Base-by-base conservation (phyloP, 2,113 vertebrate genomes). In the Vulpes vulpes region DNA sequence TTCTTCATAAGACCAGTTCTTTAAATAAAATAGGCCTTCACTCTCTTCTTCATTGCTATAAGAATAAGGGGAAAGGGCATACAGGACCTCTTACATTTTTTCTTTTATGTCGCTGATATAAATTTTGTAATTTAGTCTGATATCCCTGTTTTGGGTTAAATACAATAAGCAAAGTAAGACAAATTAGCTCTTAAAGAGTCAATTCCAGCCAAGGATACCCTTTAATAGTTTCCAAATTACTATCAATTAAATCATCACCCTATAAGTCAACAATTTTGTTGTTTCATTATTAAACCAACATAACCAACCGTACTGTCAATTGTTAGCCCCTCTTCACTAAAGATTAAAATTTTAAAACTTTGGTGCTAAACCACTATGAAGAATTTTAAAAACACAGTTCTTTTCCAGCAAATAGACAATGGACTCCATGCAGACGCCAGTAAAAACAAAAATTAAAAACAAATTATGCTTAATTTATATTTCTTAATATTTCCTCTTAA, bases 401-500 rank as follows among this genome's bases (percentile, higher is more conserved):
- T 95, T 84, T 96, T 96, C 69, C 51, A 87, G 65, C 93, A 94
- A 94, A 38, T 92, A 95, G 89, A 97, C 88, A 92, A 94, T 85
- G 81, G 57, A 32, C n/a, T 74, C 62, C 95, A 74, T 32, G 94
- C 80, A 97, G 62, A 14, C 53, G 89, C 97, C 25, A 85, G 69
- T 92, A 9, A 94, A 89, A 97, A 96, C 49, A 51, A 96, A 98
- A 97, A 62, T 87, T 8, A 95, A 97, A 86, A 97, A 86, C 78
- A 92, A 97, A 97, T 97, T 93, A 92, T 89, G 20, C 93, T 96
- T 97, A 97, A 97, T 95, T 97, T 93, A 65, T 89, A 81, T 94
- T 67, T 95, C 38, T 96, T 97, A 98, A 94, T 98, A 96, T 82
- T 96, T 83, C 64, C 81, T 91, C 92, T 97, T 97, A 97, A 98